Evolutionary conservation across 2,113 vertebrate species (phyloP).

Genomic region (Otolemur garnettii): DNA sequence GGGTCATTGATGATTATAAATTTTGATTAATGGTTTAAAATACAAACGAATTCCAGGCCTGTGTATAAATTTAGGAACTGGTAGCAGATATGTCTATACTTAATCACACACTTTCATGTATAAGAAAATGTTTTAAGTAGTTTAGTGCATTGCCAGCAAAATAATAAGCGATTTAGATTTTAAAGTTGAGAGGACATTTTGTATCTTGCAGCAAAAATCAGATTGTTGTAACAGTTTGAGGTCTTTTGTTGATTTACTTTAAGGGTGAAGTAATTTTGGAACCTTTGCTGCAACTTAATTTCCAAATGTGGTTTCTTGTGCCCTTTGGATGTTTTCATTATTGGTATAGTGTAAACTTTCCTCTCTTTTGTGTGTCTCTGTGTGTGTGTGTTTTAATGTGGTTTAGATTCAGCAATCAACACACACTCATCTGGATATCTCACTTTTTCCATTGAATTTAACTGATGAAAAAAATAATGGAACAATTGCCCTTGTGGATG

Average conservation of each 20-base stretch:
- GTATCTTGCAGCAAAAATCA: conserved; percentile 2
- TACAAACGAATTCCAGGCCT: neutral
- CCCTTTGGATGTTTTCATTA: conserved; percentile 58
- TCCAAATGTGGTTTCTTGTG: conserved; percentile 71
- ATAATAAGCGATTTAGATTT: conserved; percentile 33
- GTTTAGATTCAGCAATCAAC: conserved; percentile 82
- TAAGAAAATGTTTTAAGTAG: conserved; percentile 10
- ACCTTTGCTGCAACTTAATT: conserved; percentile 65
- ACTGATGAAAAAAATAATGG: conserved; percentile 76
- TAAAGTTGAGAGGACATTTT: conserved; percentile 55
- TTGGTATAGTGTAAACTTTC: conserved; percentile 51
- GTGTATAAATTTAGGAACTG: neutral
- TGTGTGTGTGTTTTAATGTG: conserved; percentile 59
- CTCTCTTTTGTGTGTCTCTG: neutral
- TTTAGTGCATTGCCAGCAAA: conserved; percentile 35
- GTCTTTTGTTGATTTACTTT: conserved; percentile 57
- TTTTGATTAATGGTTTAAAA: conserved; percentile 8
- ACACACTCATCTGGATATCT: conserved; percentile 77
- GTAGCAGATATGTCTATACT: neutral
- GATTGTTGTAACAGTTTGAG: conserved; percentile 48
- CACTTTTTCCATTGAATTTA: conserved; percentile 77
- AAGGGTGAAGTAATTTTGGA: conserved; percentile 62
- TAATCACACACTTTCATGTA: neutral
- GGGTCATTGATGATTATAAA: neutral
- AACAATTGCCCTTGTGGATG: conserved; percentile 28